phyloP scores from a whole-genome alignment of 2,113 vertebrate species.

The Platichthys flesus region DNA sequence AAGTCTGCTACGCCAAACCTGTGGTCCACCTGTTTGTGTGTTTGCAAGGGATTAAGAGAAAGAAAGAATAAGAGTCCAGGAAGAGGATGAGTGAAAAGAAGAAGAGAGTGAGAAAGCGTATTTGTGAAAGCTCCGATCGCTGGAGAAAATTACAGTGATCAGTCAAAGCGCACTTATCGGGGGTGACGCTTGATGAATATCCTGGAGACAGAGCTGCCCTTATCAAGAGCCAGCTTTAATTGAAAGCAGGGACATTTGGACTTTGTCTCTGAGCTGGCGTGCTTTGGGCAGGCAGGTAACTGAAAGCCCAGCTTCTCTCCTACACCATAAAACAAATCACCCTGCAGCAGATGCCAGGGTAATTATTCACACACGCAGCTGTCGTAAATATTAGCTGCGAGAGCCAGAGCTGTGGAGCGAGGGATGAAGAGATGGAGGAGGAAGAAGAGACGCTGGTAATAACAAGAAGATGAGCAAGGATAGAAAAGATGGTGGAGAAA shows the following conservation, averaged over 20 bases:
- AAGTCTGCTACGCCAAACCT: conserved; percentile 38
- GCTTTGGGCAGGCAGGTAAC: conserved; percentile 45
- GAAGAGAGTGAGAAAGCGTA: conserved; percentile 19
- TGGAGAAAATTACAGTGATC: conserved; percentile 69
- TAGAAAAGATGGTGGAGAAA: conserved; percentile 25
- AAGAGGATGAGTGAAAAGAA: conserved; percentile 25
- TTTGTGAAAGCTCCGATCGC: conserved; percentile 36
- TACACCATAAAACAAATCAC: conserved; percentile 76
- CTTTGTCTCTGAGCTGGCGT: conserved; percentile 54
- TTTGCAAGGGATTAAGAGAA: conserved; percentile 17
- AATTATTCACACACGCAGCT: conserved; percentile 73
- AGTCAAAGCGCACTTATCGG: conserved; percentile 70
- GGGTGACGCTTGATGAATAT: conserved; percentile 77
- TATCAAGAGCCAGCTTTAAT: conserved; percentile 79
- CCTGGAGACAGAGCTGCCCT: conserved; percentile 72
- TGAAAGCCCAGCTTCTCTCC: conserved; percentile 54
- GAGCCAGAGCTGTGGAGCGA: conserved; percentile 38
- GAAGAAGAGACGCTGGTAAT: conserved; percentile 1
- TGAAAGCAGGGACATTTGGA: conserved; percentile 78
- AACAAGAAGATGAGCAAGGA: conserved; percentile 18
- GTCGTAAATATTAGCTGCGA: conserved; percentile 74
- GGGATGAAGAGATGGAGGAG: conserved; percentile 38
- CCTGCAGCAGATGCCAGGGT: conserved; percentile 73
- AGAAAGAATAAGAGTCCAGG: conserved; percentile 5
- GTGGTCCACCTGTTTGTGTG: neutral